Base-by-base conservation (phyloP, 1,140 invertebrate genomes). In the Drosophila subobscura region DNA sequence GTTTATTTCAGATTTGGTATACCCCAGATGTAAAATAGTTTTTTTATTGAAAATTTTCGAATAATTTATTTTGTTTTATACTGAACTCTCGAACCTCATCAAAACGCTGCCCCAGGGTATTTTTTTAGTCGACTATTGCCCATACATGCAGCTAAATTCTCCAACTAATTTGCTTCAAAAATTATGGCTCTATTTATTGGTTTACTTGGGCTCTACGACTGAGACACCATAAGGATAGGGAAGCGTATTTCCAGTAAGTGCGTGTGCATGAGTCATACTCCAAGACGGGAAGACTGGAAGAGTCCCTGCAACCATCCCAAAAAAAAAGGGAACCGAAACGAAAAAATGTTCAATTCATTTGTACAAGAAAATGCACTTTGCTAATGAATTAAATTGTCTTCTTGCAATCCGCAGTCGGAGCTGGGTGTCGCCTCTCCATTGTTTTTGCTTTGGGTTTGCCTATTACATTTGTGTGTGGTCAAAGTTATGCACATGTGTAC, bases 341-440 rank as follows among this genome's bases (percentile, higher is more conserved):
- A 56, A 45, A 23, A 47, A 55, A 57, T 67, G 49, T 41, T 70
- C 52, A 55, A 50, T 73, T 58, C n/a, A 25, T 20, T 20, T 20
- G 16, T 56, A 86, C 83, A 88, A 88, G 78, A 88, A 86, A 86
- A 68, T 88, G 81, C 81, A 86, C 81, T 86, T 88, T 88, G 44
- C 81, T 86, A 86, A 86, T 86, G 81, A 86, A 86, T 86, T 81
- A 66, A 80, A 81, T 86, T 65, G 64, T 70, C 75, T 81, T 81
- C 23, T 68, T 61, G 59, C 59, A 60, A 12, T 37, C 33, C 33
- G 33, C 3, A 37, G 3, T 12, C 10, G 3, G 8, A 33, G 8
- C 25, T 33, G 3, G 33, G 10, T 10, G 33, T 33, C 33, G 33
- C 1, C 10, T 37, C 8, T 33, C 52, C 50, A 14, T 14, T 54